Conservation (phyloP, 2,113 vertebrate species). For the Lagenorhynchus albirostris region DNA sequence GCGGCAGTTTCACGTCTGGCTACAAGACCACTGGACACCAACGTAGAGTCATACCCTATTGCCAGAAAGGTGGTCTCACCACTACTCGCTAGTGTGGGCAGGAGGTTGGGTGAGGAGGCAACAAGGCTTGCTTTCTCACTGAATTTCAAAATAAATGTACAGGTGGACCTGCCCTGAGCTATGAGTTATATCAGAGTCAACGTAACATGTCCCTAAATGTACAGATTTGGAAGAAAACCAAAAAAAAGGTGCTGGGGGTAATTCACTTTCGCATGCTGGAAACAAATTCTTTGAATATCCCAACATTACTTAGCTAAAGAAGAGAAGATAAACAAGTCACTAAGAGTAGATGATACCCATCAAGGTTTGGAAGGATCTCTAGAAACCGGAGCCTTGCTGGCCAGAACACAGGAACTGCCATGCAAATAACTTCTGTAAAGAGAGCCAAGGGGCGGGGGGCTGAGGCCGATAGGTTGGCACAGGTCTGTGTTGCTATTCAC, state of each 20-base stretch:
- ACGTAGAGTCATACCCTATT: rapidly evolving
- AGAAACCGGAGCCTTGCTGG: background rate
- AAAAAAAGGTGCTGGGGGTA: background rate
- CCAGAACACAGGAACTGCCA: background rate
- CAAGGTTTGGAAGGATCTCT: background rate
- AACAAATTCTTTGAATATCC: background rate
- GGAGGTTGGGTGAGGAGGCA: background rate
- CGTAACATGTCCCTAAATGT: background rate
- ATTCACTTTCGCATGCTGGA: background rate
- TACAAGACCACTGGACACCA: too few species aligned
- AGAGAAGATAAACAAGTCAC: background rate
- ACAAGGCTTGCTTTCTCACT: too few species aligned
- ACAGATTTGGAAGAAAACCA: background rate
- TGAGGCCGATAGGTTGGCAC: background rate
- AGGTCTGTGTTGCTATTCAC: background rate
- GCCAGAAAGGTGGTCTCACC: too few species aligned
- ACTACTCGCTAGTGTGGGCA: background rate
- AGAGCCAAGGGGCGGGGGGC: background rate
- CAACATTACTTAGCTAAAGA: background rate
- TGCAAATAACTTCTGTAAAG: background rate
- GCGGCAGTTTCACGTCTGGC: rapidly evolving
- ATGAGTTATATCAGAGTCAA: background rate
- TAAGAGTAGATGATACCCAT: background rate
- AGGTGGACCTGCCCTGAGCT: background rate
- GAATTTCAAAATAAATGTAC: background rate